phyloP scores from a whole-genome alignment of 2,797 vertebrate genomes.

The Molossus molossus region DNA sequence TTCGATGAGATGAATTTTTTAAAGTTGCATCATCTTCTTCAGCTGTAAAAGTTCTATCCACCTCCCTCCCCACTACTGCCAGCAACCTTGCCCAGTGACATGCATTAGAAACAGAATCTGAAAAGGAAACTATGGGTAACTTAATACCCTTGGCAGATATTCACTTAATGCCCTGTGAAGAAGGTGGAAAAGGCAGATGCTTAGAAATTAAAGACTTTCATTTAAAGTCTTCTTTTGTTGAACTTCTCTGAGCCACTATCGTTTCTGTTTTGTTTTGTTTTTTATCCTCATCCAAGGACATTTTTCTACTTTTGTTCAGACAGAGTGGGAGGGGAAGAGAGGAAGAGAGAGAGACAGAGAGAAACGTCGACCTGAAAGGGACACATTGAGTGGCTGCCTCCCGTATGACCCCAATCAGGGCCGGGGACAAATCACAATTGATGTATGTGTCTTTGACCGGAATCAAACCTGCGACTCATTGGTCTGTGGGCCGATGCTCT shows the following conservation, averaged over 20 bases:
- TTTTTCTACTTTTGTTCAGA: too few species aligned
- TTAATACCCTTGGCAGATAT: constrained; percentile 18
- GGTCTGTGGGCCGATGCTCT: too few species aligned
- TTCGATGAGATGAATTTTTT: constrained; percentile 43
- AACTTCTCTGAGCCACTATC: not conserved
- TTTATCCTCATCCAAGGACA: too few species aligned
- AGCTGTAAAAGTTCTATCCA: constrained; percentile 50
- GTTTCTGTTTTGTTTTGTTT: too few species aligned
- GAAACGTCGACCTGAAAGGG: too few species aligned
- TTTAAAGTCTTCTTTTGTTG: constrained; percentile 30
- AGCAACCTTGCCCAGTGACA: constrained; percentile 20
- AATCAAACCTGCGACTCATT: too few species aligned
- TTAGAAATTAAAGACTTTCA: constrained; percentile 32
- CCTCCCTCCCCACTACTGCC: not conserved
- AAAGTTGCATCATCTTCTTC: constrained; percentile 60
- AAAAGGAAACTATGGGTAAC: constrained; percentile 47
- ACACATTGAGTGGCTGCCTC: too few species aligned
- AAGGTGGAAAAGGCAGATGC: constrained; percentile 50
- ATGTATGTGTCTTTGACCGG: too few species aligned
- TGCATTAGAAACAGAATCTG: constrained; percentile 62
- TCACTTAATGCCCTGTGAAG: constrained; percentile 30
- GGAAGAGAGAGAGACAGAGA: too few species aligned
- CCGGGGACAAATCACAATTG: too few species aligned
- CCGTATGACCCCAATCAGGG: too few species aligned
- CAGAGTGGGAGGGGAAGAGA: too few species aligned